Conservation (phyloP, 2,113 vertebrate genomes). For the Psilopsiagon aurifrons region DNA sequence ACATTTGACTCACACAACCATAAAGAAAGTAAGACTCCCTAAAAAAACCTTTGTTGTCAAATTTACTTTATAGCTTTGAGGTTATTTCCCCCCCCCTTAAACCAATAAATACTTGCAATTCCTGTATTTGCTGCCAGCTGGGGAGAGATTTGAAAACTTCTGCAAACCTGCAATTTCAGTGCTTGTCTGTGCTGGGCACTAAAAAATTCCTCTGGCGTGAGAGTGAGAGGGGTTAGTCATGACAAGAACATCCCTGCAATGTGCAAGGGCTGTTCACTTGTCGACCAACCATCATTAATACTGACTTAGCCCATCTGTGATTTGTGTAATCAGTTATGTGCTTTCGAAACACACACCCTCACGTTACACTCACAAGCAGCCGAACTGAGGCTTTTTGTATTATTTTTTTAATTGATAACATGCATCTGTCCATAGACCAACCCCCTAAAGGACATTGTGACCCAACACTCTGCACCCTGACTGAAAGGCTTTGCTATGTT, state of each 20-base stretch:
- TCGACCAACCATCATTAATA: slow-evolving; percentile 21
- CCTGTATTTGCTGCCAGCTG: slow-evolving; percentile 38
- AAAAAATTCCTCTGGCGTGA: slow-evolving; percentile 43
- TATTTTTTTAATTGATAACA: background rate
- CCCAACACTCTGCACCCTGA: background rate
- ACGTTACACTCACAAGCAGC: background rate
- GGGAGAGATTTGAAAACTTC: slow-evolving; percentile 13
- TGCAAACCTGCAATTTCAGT: slow-evolving; percentile 29
- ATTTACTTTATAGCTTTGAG: slow-evolving; percentile 27
- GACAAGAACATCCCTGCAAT: slow-evolving; percentile 51
- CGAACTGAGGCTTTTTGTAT: background rate
- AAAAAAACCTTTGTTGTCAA: slow-evolving; percentile 7
- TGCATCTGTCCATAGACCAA: background rate
- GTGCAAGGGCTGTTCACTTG: slow-evolving; percentile 30
- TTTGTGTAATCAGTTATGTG: slow-evolving; percentile 41
- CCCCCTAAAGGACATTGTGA: background rate
- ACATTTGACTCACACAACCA: background rate
- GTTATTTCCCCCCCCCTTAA: background rate
- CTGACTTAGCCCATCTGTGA: background rate
- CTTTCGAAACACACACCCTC: slow-evolving; percentile 17
- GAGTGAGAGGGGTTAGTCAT: slow-evolving; percentile 35
- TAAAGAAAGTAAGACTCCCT: background rate
- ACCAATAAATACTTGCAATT: slow-evolving; percentile 42
- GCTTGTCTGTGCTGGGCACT: slow-evolving; percentile 46
- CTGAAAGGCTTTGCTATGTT: background rate